Evolutionary conservation across 2,113 vertebrate genomes (phyloP).

Genomic region (Antechinus flavipes): DNA sequence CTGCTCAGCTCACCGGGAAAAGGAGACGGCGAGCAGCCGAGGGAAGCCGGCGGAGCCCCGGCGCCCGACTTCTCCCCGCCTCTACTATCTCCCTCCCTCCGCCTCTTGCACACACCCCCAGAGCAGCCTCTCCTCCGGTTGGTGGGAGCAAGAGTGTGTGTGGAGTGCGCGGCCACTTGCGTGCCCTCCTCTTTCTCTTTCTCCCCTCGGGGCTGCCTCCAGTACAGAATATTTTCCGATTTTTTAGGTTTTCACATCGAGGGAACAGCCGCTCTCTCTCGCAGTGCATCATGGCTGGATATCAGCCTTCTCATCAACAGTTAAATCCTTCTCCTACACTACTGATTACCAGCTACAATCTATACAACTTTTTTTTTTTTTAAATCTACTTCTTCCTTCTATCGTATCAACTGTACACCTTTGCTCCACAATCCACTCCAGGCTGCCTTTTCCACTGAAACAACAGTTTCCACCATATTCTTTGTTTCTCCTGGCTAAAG

Average conservation of each 20-base stretch:
- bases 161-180: not conserved
- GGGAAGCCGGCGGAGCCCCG: not conserved
- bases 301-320: slow-evolving; percentile 64
- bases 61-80: not conserved
- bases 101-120: not conserved
- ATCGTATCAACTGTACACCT: not conserved
- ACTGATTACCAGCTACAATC: not conserved
- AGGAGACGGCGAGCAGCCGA: not conserved
- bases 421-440: not conserved
- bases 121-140: not conserved
- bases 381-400: no score
- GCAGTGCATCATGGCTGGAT: slow-evolving; percentile 72
- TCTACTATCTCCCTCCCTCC: not conserved
- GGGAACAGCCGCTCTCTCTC: slow-evolving; percentile 37
- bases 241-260: slow-evolving; percentile 40
- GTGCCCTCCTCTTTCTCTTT: not conserved
- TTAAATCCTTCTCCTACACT: slow-evolving; percentile 59
- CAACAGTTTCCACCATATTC: slow-evolving; percentile 41
- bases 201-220: not conserved
- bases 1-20: not conserved
- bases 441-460: slow-evolving; percentile 30
- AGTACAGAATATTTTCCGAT: slow-evolving; percentile 37
- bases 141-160: not conserved
- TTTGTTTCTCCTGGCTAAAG: slow-evolving; percentile 31
- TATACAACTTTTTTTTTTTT: slow-evolving; percentile 66